phyloP scores from a whole-genome alignment of 1,140 invertebrate genomes.

The Drosophila bifasciata region DNA sequence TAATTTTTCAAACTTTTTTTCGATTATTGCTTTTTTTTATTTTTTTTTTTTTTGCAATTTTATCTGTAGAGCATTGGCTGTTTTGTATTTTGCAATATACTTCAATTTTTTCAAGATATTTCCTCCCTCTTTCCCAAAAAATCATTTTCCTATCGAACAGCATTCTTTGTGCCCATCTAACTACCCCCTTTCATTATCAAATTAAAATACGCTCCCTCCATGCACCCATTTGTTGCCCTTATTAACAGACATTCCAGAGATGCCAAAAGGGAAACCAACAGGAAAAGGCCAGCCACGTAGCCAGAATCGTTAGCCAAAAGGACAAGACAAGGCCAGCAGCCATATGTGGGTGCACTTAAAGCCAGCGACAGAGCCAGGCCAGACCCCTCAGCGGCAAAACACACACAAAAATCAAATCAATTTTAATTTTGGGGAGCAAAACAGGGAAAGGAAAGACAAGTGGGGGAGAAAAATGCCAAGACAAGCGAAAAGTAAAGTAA shows the following conservation, averaged over 20 bases:
- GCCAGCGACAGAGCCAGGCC: constrained; percentile 31
- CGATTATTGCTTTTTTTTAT: too few relatives aligned
- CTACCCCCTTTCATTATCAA: constrained; percentile 20
- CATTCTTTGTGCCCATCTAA: background rate
- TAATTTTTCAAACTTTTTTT: too few relatives aligned
- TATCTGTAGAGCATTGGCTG: too few relatives aligned
- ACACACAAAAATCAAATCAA: constrained; percentile 78
- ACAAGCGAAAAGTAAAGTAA: constrained; percentile 55
- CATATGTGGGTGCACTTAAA: constrained; percentile 68
- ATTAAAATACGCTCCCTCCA: constrained; percentile 60
- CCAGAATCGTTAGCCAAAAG: too few relatives aligned
- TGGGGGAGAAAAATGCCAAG: constrained; percentile 62
- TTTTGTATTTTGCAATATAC: too few relatives aligned
- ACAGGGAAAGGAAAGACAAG: constrained; percentile 54
- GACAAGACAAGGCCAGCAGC: background rate
- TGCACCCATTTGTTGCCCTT: constrained; percentile 29
- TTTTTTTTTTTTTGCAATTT: too few relatives aligned
- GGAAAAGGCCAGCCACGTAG: too few relatives aligned
- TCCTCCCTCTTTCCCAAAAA: too few relatives aligned
- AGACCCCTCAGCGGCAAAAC: constrained; percentile 17
- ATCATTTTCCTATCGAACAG: background rate
- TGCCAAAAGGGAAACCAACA: constrained; percentile 31
- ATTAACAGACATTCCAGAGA: constrained; percentile 63
- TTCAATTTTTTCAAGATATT: too few relatives aligned
- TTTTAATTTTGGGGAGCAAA: constrained; percentile 77